Evolutionary conservation across 2,797 vertebrate genomes (phyloP).

Genomic region (Strix occidentalis): DNA sequence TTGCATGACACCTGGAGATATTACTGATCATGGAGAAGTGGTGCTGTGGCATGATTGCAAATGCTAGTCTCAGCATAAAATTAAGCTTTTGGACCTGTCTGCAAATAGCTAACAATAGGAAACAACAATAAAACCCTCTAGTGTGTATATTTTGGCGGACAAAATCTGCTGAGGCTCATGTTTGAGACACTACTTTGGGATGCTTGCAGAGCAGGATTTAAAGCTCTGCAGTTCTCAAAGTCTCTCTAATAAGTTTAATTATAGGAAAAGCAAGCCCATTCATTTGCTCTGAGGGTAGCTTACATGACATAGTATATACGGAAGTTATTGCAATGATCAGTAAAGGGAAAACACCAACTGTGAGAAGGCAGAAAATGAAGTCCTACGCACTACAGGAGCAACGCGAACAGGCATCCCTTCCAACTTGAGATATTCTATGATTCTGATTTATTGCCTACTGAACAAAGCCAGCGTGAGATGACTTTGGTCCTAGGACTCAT

Average conservation of each 20-base stretch:
- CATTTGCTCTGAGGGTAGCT: background rate
- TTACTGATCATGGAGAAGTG: background rate
- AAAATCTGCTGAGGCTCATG: slow-evolving; percentile 38
- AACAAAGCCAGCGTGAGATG: background rate
- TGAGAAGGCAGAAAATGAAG: background rate
- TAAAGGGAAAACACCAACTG: background rate
- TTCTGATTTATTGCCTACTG: background rate
- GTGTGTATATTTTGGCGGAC: background rate
- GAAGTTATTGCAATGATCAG: background rate
- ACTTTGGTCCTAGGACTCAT: background rate
- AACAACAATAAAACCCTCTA: slow-evolving; percentile 12
- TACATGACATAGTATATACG: rapidly evolving
- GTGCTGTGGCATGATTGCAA: background rate
- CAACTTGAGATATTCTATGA: background rate
- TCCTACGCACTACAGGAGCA: background rate
- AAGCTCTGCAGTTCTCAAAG: background rate
- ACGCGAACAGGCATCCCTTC: background rate
- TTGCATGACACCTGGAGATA: background rate
- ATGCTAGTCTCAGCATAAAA: slow-evolving; percentile 2
- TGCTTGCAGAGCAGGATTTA: slow-evolving; percentile 22
- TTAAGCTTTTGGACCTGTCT: slow-evolving; percentile 14
- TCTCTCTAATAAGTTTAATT: slow-evolving; percentile 30
- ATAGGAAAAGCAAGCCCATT: background rate
- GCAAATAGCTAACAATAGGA: slow-evolving; percentile 32
- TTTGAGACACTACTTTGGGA: background rate